Base-by-base conservation (phyloP, 2,113 vertebrate species). In the Gavialis gangeticus region DNA sequence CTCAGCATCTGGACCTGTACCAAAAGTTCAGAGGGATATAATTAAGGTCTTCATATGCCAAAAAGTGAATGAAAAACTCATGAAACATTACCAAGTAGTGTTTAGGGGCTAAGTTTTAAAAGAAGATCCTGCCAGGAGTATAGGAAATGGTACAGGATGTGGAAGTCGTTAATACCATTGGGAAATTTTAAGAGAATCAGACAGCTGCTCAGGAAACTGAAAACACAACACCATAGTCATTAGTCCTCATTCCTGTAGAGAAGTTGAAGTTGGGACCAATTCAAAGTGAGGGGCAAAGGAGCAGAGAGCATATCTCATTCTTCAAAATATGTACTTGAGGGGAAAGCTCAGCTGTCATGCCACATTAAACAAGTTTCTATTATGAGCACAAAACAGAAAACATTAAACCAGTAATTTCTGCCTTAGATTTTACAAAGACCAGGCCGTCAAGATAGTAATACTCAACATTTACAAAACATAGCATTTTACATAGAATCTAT, bases 181-280 rank as follows among this genome's bases (percentile, higher is more conserved):
- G 87, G 94, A 75, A 92, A 76, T 85, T 96, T 96, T 90, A 90
- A 91, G 54, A 90, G 67, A 87, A 84, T 67, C 57, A 96, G 92
- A 86, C 90, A 95, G 95, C 95, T 97, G 95, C 89, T 97, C 75
- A 85, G 88, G 84, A 97, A 97, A 92, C 80, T 82, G 84, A 91
- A 96, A 93, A 93, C 56, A 79, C 79, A 79, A 62, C 83, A 69
- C 30, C 22, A 55, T 22, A 85, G 75, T 88, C 93, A 95, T 96
- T 96, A 95, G 73, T 87, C 95, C 89, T 89, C 88, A 82, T 79
- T 96, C 75, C 84, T 94, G 79, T 93, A 92, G 62, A 90, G 75
- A 89, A 91, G 86, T 55, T 85, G 37, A 92, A 86, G 93, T 89
- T 91, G 84, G 73, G 93, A 96, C 21, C 85, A 91, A 94, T 95